Evolutionary conservation across 1,140 invertebrate genomes (phyloP).

Genomic region (Megathymus violae): DNA sequence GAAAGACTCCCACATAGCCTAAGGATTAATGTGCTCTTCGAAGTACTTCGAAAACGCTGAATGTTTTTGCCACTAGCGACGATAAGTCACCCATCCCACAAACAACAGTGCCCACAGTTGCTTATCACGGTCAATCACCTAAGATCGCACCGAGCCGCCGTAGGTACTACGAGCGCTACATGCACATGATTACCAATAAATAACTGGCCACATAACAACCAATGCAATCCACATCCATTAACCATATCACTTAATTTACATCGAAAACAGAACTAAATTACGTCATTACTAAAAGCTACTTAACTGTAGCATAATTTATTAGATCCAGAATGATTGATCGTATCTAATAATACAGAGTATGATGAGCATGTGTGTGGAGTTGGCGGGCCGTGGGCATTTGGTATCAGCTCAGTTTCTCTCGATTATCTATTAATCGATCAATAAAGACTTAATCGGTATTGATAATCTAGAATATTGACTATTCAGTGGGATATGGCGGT

Average conservation of each 20-base stretch:
- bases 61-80: too few species aligned
- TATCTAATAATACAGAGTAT: slow-evolving; percentile 3
- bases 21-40: too few species aligned
- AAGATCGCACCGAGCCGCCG: too few species aligned
- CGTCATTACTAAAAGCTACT: not conserved
- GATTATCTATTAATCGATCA: slow-evolving; percentile 24
- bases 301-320: slow-evolving; percentile 4
- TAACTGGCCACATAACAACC: too few species aligned
- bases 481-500: slow-evolving; percentile 15
- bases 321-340: slow-evolving; percentile 11
- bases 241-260: not conserved
- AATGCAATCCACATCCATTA: too few species aligned
- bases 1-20: too few species aligned
- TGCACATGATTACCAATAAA: too few species aligned
- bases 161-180: too few species aligned
- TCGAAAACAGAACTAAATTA: slow-evolving; percentile 1
- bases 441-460: slow-evolving; percentile 11
- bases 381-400: slow-evolving; percentile 1
- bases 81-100: too few species aligned
- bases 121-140: too few species aligned
- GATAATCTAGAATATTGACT: slow-evolving; percentile 26
- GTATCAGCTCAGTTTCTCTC: slow-evolving; percentile 9
- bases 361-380: slow-evolving; percentile 4
- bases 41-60: too few species aligned
- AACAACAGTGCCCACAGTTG: too few species aligned